Evolutionary conservation across 2,888 invertebrate species (phyloP).

Genomic region (Spodoptera picta): DNA sequence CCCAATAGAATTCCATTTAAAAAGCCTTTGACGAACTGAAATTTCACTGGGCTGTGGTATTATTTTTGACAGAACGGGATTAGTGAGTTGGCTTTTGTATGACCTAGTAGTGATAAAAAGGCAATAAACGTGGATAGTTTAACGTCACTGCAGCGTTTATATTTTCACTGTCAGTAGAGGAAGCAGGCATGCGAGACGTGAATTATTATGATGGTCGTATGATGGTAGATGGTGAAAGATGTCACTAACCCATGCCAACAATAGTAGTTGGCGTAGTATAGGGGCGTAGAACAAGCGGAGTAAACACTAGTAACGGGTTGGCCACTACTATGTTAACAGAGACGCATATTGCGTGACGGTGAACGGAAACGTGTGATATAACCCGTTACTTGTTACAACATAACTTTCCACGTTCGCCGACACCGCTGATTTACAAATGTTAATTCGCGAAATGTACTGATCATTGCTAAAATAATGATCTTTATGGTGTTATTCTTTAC

Average conservation of each 20-base stretch:
- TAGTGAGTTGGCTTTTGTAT: too few species aligned
- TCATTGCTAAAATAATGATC: neutral
- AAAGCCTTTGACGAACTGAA: neutral
- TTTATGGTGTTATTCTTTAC: too few species aligned
- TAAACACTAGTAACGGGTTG: conserved; percentile 31
- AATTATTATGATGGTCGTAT: too few species aligned
- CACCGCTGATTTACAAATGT: conserved; percentile 9
- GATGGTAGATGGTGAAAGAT: neutral
- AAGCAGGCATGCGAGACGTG: too few species aligned
- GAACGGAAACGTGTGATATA: conserved; percentile 45
- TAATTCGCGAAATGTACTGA: conserved; percentile 12
- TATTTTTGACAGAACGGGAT: too few species aligned
- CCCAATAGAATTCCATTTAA: neutral
- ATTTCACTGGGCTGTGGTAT: neutral
- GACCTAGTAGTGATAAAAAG: too few species aligned
- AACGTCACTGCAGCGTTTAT: too few species aligned
- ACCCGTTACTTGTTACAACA: conserved; percentile 44
- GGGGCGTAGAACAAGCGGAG: conserved; percentile 5
- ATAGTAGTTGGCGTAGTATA: neutral
- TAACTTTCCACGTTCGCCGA: conserved; percentile 42
- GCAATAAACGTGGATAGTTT: too few species aligned
- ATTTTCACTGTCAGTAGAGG: too few species aligned
- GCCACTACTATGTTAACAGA: conserved; percentile 9
- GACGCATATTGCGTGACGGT: conserved; percentile 44
- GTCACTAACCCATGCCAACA: neutral